Evolutionary conservation across 53 echinoderm and acorn worm genomes (phyloP).

Genomic region (Mesocentrotus franciscanus): DNA sequence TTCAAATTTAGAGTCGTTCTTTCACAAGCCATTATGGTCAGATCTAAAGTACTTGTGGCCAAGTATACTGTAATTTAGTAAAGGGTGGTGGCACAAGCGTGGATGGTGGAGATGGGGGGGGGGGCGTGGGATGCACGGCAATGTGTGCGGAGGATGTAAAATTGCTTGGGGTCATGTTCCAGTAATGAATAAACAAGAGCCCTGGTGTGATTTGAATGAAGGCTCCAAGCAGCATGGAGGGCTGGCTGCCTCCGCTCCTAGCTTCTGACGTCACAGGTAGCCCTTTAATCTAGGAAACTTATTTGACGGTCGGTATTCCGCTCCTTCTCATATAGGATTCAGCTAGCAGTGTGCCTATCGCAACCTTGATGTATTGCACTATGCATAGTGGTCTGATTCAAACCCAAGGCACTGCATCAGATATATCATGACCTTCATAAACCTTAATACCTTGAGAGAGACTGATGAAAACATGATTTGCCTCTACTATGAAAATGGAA

Average conservation of each 20-base stretch:
- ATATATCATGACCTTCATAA: not conserved
- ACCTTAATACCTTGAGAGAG: too few species aligned
- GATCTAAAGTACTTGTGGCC: not conserved
- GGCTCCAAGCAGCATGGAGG: not conserved
- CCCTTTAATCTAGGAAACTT: slow-evolving; percentile 33
- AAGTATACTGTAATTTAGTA: not conserved
- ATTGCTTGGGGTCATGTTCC: slow-evolving; percentile 59
- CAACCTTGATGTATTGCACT: not conserved
- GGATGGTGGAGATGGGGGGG: not conserved
- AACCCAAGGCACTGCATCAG: not conserved
- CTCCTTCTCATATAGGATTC: not conserved
- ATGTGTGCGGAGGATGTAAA: slow-evolving; percentile 18
- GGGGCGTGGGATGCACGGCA: not conserved
- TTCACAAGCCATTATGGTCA: not conserved
- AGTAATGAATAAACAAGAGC: slow-evolving; percentile 65
- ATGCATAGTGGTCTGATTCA: not conserved
- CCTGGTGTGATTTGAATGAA: slow-evolving; percentile 36
- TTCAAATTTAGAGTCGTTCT: not conserved
- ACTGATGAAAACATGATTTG: too few species aligned
- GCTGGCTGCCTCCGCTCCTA: slow-evolving; percentile 3
- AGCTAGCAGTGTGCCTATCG: not conserved
- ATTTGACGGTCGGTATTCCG: not conserved
- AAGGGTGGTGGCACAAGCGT: not conserved
- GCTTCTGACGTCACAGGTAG: slow-evolving; percentile 39
- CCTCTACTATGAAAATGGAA: too few species aligned